Evolutionary conservation across 2,797 vertebrate species (phyloP).

Genomic region (Astyanax mexicanus): DNA sequence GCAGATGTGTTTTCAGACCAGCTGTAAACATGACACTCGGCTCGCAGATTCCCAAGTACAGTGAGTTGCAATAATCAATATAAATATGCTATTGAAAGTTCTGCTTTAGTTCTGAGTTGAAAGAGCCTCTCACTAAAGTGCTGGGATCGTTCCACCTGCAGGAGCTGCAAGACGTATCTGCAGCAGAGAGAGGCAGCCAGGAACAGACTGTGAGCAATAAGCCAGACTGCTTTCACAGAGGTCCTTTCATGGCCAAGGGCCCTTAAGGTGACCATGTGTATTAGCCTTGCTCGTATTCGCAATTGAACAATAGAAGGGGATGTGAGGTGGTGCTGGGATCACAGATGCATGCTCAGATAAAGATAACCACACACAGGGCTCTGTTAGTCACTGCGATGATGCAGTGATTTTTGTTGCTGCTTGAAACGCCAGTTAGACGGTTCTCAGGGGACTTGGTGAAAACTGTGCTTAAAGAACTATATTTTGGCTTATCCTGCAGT

Average conservation of each 20-base stretch:
- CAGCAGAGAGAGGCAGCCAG: constrained; percentile 52
- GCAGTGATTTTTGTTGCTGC: constrained; percentile 37
- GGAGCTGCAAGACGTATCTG: background rate
- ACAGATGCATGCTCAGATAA: constrained; percentile 21
- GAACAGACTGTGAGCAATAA: constrained; percentile 43
- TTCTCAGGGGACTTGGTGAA: background rate
- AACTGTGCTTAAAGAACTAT: background rate
- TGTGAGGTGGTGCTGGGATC: background rate
- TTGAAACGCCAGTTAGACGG: constrained; percentile 48
- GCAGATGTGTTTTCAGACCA: too few relatives aligned
- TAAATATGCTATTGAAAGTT: too few relatives aligned
- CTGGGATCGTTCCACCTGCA: too few relatives aligned
- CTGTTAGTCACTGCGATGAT: constrained; percentile 35
- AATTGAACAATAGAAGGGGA: background rate
- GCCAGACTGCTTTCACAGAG: background rate
- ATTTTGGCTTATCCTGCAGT: background rate
- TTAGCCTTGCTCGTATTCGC: background rate
- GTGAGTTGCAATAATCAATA: too few relatives aligned
- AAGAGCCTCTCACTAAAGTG: too few relatives aligned
- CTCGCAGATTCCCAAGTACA: too few relatives aligned
- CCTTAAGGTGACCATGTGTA: constrained; percentile 35
- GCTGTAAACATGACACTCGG: too few relatives aligned
- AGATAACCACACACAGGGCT: constrained; percentile 25
- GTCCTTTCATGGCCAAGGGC: constrained; percentile 37
- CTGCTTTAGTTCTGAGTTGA: too few relatives aligned